Percentiles rank a stretch among this genome's conserved stretches.
These are phyloP conservation scores for Phrynocephalus vlangalii DNA, from an alignment of 2,797 vertebrate species.

Conservation along the genomic window DNA sequence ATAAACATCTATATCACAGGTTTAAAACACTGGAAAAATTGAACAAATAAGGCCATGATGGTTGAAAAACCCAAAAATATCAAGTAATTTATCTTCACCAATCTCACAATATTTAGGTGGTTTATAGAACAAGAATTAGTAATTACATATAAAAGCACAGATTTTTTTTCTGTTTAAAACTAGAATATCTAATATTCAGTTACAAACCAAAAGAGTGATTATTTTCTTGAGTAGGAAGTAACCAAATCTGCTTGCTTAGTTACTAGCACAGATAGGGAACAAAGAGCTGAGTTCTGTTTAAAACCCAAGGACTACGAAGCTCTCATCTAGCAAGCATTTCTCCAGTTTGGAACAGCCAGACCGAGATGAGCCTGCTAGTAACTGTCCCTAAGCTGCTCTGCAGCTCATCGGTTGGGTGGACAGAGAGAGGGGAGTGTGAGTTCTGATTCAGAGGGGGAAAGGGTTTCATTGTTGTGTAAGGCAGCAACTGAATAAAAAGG, in stretches of 20 bases:
- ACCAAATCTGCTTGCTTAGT: conserved; percentile 7
- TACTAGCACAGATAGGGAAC: conserved; percentile 5
- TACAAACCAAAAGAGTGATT: conserved; percentile 52
- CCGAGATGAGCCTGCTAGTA: background rate
- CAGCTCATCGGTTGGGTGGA: conserved; percentile 4
- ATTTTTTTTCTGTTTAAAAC: conserved; percentile 50
- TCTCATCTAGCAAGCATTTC: conserved; percentile 9
- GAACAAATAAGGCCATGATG: conserved; percentile 81
- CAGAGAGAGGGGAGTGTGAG: background rate
- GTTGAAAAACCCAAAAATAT: conserved; percentile 75
- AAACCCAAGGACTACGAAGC: background rate
- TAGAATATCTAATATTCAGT: conserved; percentile 62
- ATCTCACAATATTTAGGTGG: conserved; percentile 73
- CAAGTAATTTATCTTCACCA: conserved; percentile 71
- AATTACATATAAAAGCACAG: conserved; percentile 66
- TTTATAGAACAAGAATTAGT: conserved; percentile 59
- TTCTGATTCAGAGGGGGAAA: conserved; percentile 9
- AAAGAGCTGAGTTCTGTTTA: conserved; percentile 16
- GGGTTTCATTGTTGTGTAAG: conserved; percentile 31
- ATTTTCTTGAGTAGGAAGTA: conserved; percentile 15
- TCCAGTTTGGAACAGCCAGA: background rate
- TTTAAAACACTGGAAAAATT: conserved; percentile 75
- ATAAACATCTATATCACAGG: conserved; percentile 76
- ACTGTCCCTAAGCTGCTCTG: conserved; percentile 24
- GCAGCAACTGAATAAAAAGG: conserved; percentile 49